These are phyloP conservation scores for Alauda arvensis DNA, from an alignment of 2,797 vertebrate genomes.

Conservation along the genomic window DNA sequence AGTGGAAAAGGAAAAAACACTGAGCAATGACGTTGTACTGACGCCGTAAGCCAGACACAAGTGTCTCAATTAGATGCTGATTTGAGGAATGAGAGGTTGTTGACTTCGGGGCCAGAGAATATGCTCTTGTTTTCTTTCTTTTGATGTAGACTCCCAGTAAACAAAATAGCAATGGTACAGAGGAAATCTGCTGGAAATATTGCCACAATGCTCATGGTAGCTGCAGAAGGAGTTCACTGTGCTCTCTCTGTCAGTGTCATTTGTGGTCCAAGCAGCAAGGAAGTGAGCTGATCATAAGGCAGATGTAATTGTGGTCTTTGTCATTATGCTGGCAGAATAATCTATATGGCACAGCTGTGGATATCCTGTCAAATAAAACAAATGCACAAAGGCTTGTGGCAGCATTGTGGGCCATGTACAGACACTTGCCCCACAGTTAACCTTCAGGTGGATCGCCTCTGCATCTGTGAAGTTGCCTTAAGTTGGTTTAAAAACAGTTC, in stretches of 20 bases:
- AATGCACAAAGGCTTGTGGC: not conserved
- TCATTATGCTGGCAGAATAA: not conserved
- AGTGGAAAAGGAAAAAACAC: constrained; percentile 31
- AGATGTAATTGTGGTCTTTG: not conserved
- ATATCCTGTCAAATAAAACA: not conserved
- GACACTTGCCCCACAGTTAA: not conserved
- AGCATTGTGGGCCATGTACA: fast-evolving
- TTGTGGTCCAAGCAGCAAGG: not conserved
- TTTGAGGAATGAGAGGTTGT: not conserved
- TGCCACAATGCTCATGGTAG: not conserved
- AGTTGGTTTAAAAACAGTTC: not conserved
- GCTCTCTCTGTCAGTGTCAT: not conserved
- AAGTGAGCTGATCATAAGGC: not conserved
- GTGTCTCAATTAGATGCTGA: not conserved
- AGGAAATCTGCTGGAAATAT: not conserved
- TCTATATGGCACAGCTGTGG: not conserved
- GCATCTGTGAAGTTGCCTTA: not conserved
- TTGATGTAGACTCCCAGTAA: not conserved
- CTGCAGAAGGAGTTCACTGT: not conserved
- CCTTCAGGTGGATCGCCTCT: not conserved
- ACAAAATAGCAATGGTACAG: not conserved
- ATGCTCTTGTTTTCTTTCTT: not conserved
- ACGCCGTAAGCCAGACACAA: not conserved
- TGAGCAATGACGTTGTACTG: not conserved
- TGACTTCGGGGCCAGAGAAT: not conserved